Conservation (phyloP, 2,797 vertebrate genomes). For the Argyrosomus regius region DNA sequence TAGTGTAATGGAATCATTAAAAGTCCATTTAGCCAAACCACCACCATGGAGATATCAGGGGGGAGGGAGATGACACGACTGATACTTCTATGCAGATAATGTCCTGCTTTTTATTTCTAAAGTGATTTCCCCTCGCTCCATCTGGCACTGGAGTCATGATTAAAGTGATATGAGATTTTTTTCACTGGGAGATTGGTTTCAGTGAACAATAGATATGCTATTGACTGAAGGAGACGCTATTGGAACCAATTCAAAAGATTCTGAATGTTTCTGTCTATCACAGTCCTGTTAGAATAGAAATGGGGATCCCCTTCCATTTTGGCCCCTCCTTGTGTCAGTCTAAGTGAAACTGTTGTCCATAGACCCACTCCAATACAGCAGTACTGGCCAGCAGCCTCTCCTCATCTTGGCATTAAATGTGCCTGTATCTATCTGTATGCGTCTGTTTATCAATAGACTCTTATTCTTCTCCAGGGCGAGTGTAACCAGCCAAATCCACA, state of each 20-base stretch:
- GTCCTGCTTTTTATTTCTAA: constrained; percentile 56
- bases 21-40: constrained; percentile 69
- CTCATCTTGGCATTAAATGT: constrained; percentile 68
- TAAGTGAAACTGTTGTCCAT: constrained; percentile 40
- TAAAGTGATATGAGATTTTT: constrained; percentile 60
- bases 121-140: constrained; percentile 59
- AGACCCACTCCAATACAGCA: constrained; percentile 54
- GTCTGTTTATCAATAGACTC: constrained; percentile 74
- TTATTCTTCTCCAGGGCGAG: constrained; percentile 60
- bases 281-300: constrained; percentile 51
- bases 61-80: constrained; percentile 27
- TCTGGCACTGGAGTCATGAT: constrained; percentile 61
- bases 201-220: constrained; percentile 51
- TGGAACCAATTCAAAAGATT: constrained; percentile 63
- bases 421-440: constrained; percentile 59
- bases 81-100: constrained; percentile 58
- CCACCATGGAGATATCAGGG: constrained; percentile 22
- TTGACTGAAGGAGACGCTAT: constrained; percentile 41
- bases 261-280: constrained; percentile 54
- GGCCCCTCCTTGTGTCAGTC: constrained; percentile 60
- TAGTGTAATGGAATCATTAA: constrained; percentile 68
- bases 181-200: constrained; percentile 43
- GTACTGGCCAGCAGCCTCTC: constrained; percentile 59
- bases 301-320: constrained; percentile 69
- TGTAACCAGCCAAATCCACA: constrained; percentile 74